These are phyloP conservation scores for Eupeodes luniger DNA, from an alignment of 2,888 invertebrate species.

Conservation along the genomic window DNA sequence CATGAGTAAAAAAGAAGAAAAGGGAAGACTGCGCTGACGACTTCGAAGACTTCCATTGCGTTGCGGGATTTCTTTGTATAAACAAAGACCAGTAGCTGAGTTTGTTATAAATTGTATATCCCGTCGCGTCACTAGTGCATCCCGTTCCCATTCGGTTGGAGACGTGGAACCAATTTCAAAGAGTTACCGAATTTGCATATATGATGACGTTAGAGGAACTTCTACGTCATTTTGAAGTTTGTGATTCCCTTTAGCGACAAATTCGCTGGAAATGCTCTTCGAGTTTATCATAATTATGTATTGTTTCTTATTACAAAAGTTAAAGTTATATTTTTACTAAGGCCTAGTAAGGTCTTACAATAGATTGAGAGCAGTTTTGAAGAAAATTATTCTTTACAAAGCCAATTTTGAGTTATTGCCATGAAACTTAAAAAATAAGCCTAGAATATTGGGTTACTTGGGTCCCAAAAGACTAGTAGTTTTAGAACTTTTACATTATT, in stretches of 20 bases:
- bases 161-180: conserved; percentile 17
- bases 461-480: too few species aligned
- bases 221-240: conserved; percentile 33
- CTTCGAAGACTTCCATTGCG: conserved; percentile 38
- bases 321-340: background rate
- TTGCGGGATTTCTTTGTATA: conserved; percentile 26
- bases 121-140: background rate
- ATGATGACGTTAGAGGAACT: background rate
- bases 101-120: conserved; percentile 10
- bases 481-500: too few species aligned
- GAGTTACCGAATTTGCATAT: conserved; percentile 58
- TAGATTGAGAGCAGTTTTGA: too few species aligned
- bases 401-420: too few species aligned
- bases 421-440: too few species aligned
- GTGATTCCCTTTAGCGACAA: conserved; percentile 13
- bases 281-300: background rate
- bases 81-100: conserved; percentile 63
- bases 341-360: too few species aligned
- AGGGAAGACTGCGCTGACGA: background rate
- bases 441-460: too few species aligned
- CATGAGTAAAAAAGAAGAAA: background rate
- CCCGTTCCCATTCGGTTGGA: background rate
- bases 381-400: too few species aligned
- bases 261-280: background rate
- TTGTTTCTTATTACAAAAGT: background rate